Evolutionary conservation across 1,140 invertebrate species (phyloP), one percentile per base, ranked within the genome.

Genomic region (Phocides pigmalion): DNA sequence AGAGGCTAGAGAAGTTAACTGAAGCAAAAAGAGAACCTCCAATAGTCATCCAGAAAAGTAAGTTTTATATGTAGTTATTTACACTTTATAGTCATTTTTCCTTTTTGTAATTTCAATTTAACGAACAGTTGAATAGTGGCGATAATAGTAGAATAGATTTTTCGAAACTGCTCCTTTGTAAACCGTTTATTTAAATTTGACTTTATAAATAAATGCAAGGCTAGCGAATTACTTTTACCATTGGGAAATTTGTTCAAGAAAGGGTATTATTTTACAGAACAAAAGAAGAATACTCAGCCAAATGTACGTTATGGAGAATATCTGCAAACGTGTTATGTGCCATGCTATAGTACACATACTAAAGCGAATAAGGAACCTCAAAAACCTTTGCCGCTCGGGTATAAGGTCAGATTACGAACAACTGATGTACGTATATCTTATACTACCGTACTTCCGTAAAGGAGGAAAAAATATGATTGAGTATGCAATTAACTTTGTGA

Each of bases 281-380:
- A 47, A 32, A 70, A 62, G n/a, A 85, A 73, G 66, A 72, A 79
- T 41, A 75, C 44, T 12, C 66, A 85, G 49, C 82, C 84, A 1
- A 68, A 85, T 3, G 62, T 73, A 5, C 72, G 71, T 15, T 87
- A 83, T 37, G 87, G 82, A 4, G 72, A 76, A 66, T 89, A 89
- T 59, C 66, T 85, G 19, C 82, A 87, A 58, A 70, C 73, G 51
- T 73, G 66, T 25, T 79, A 82, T 32, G 71, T 84, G n/a, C 82
- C 78, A 12, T 76, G 80, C 28, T 82, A 77, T 35, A 74, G 75
- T 35, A 81, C 39, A 2, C 72, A 76, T 46, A 62, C 66, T 11
- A 62, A 72, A 59, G 28, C 51, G 19, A 70, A 69, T 8, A 49
- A 63, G 50, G 39, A 69, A 9, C 46, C 66, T 20, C 22, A 47